These are phyloP conservation scores for Genyomyrus donnyi DNA, from an alignment of 2,113 vertebrate species.

Conservation along the genomic window DNA sequence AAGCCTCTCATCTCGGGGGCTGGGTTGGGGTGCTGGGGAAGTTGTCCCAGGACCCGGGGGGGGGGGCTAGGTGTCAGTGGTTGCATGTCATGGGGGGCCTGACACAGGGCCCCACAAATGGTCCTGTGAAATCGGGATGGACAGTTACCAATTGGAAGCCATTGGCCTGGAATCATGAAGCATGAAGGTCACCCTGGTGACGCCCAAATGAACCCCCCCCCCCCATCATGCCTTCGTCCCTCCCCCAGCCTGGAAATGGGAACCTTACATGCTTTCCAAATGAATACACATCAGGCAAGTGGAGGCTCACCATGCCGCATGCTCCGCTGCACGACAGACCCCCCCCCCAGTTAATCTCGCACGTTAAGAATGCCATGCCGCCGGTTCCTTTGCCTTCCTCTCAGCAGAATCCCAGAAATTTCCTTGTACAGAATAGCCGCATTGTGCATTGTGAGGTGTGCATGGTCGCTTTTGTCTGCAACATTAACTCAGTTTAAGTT, in stretches of 20 bases:
- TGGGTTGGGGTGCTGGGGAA: too few species aligned
- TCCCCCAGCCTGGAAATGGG: not conserved
- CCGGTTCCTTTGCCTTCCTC: not conserved
- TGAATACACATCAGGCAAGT: constrained; percentile 11
- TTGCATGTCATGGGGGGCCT: not conserved
- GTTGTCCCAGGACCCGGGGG: too few species aligned
- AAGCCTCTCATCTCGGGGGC: not conserved
- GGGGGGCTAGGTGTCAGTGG: too few species aligned
- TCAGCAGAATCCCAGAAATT: not conserved
- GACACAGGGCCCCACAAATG: not conserved
- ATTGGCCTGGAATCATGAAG: not conserved
- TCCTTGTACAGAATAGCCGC: not conserved
- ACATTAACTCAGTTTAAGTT: not conserved
- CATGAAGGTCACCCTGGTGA: not conserved
- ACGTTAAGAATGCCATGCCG: not conserved
- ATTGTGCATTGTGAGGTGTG: not conserved
- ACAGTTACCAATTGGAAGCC: too few species aligned
- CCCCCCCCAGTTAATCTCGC: not conserved
- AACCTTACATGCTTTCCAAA: not conserved
- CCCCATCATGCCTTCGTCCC: not conserved
- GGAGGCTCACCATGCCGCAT: not conserved
- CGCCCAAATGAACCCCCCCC: not conserved
- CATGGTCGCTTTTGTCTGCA: not conserved
- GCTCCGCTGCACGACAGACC: not conserved
- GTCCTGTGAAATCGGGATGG: too few species aligned